Evolutionary conservation across 2,888 invertebrate genomes (phyloP).

Genomic region (Agrochola macilenta): DNA sequence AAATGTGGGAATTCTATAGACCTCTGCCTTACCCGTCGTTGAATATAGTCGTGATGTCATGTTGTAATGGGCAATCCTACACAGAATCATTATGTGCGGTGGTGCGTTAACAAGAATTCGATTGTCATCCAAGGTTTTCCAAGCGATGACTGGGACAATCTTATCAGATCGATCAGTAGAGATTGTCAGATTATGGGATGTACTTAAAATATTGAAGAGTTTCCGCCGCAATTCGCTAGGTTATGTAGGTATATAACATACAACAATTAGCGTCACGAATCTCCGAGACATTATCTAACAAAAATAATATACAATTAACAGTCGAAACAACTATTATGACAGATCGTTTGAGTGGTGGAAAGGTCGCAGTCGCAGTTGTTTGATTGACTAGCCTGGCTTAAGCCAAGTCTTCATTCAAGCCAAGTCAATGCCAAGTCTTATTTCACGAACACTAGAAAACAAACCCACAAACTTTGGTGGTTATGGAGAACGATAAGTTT

Average conservation of each 20-base stretch:
- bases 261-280: background rate
- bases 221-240: background rate
- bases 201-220: background rate
- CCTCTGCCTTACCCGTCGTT: background rate
- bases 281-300: background rate
- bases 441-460: background rate
- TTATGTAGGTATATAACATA: background rate
- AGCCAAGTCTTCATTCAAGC: conserved; percentile 6
- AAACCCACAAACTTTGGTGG: background rate
- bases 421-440: too few relatives aligned
- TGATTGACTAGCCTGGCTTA: background rate
- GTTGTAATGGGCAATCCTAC: background rate
- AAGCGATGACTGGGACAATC: background rate
- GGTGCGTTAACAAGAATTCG: conserved; percentile 5
- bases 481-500: background rate
- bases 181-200: background rate
- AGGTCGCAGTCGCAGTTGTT: conserved; percentile 16
- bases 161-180: background rate
- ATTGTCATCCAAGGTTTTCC: conserved; percentile 7
- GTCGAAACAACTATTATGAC: background rate
- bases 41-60: background rate
- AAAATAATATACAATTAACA: conserved; percentile 19
- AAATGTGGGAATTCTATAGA: background rate
- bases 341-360: background rate
- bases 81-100: background rate